phyloP scores from a whole-genome alignment of 2,113 vertebrate species.

The Centropus unirufus region DNA sequence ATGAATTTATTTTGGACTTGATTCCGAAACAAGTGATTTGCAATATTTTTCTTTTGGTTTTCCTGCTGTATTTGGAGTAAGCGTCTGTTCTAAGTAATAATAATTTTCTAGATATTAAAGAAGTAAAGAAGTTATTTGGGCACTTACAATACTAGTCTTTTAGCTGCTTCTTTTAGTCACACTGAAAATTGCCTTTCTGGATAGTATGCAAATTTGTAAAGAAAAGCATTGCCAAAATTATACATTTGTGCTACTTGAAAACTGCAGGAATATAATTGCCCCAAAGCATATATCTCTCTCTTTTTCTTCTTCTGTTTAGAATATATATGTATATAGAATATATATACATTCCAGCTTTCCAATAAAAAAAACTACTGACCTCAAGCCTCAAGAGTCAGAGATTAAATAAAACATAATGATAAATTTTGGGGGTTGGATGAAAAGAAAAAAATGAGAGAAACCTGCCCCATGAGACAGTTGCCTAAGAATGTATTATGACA shows the following conservation, averaged over 20 bases:
- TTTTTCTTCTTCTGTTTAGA: not conserved
- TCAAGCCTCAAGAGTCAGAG: not conserved
- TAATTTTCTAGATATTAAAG: not conserved
- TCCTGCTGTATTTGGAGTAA: not conserved
- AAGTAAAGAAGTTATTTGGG: not conserved
- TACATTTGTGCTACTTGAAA: not conserved
- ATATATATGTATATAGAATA: too few species aligned
- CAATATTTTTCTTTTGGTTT: not conserved
- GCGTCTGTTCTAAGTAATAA: not conserved
- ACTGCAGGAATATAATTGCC: not conserved
- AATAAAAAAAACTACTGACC: not conserved
- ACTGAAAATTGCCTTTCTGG: not conserved
- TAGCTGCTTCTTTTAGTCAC: not conserved
- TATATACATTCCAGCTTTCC: not conserved
- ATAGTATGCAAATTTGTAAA: not conserved
- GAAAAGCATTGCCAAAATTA: not conserved
- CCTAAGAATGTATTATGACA: not conserved
- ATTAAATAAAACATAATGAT: not conserved
- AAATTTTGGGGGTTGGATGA: not conserved
- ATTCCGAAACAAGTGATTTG: not conserved
- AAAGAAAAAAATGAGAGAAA: not conserved
- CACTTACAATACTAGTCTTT: not conserved
- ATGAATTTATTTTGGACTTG: not conserved
- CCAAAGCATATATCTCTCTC: not conserved
- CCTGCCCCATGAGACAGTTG: not conserved